Evolutionary conservation across 2,113 vertebrate genomes (phyloP).

Genomic region (Capreolus pygargus): DNA sequence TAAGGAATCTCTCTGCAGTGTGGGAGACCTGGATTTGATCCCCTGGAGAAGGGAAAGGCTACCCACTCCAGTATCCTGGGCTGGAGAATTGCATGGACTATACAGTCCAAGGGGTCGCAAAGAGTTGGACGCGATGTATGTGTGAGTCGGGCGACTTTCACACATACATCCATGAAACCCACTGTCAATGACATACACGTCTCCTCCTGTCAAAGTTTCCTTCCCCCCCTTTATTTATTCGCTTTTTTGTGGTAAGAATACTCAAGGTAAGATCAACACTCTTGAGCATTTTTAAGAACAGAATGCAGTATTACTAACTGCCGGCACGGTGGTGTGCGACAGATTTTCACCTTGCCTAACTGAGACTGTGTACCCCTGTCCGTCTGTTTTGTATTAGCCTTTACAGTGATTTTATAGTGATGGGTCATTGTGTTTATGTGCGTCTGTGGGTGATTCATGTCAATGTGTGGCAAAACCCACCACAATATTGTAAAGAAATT

Average conservation of each 20-base stretch:
- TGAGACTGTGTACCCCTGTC: neutral
- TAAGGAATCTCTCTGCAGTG: neutral
- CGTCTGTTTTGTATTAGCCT: neutral
- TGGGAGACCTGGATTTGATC: neutral
- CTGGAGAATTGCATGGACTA: neutral
- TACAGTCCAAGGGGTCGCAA: neutral
- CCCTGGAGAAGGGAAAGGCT: neutral
- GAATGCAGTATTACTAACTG: neutral
- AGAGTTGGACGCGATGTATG: fast-evolving
- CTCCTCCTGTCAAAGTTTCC: no score
- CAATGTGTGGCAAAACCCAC: fast-evolving
- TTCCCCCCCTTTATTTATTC: neutral
- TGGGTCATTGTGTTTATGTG: neutral
- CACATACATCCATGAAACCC: neutral
- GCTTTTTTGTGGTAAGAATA: neutral
- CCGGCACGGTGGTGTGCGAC: neutral
- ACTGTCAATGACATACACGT: no score
- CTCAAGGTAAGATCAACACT: neutral
- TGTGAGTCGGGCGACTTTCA: neutral
- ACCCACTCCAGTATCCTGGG: neutral
- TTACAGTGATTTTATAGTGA: neutral
- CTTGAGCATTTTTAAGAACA: neutral
- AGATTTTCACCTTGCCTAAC: neutral
- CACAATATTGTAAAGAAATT: neutral
- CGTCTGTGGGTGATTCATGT: neutral